phyloP scores from a whole-genome alignment of 2,888 invertebrate species.

The Macaria notata region DNA sequence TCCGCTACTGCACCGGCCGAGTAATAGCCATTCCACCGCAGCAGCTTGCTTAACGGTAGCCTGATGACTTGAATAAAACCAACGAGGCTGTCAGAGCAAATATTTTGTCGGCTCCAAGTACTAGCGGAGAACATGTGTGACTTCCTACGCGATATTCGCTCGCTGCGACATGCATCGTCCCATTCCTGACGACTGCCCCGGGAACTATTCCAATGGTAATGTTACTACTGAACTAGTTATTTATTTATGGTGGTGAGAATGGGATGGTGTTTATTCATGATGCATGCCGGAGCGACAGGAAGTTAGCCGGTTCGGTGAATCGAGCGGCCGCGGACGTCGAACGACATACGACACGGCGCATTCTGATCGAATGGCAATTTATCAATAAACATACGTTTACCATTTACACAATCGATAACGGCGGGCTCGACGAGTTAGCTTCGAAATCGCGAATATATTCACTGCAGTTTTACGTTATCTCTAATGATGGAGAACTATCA shows the following conservation, averaged over 20 bases:
- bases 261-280: slow-evolving; percentile 66
- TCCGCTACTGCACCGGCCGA: slow-evolving; percentile 47
- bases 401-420: slow-evolving; percentile 33
- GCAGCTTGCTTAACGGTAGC: slow-evolving; percentile 72
- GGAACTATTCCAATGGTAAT: slow-evolving; percentile 30
- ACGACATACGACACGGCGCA: slow-evolving; percentile 59
- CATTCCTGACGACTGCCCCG: slow-evolving; percentile 6
- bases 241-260: slow-evolving; percentile 42
- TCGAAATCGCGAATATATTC: slow-evolving; percentile 24
- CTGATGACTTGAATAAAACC: slow-evolving; percentile 68
- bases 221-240: slow-evolving; percentile 37
- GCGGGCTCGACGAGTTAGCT: slow-evolving; percentile 14
- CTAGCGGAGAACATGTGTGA: slow-evolving; percentile 41
- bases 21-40: slow-evolving; percentile 53
- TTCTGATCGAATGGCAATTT: slow-evolving; percentile 46
- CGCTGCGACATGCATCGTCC: slow-evolving; percentile 10
- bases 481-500: slow-evolving; percentile 31
- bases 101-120: slow-evolving; percentile 55
- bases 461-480: slow-evolving; percentile 37
- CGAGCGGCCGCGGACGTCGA: slow-evolving; percentile 48
- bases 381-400: slow-evolving; percentile 33
- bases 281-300: slow-evolving; percentile 67
- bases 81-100: slow-evolving; percentile 56
- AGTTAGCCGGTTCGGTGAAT: slow-evolving; percentile 69
- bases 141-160: slow-evolving; percentile 31